A percentile compares a stretch with the other conserved stretches of the same genome.
These are phyloP conservation scores for Papilio gigon DNA, from an alignment of 2,888 invertebrate species.

Conservation along the genomic window DNA sequence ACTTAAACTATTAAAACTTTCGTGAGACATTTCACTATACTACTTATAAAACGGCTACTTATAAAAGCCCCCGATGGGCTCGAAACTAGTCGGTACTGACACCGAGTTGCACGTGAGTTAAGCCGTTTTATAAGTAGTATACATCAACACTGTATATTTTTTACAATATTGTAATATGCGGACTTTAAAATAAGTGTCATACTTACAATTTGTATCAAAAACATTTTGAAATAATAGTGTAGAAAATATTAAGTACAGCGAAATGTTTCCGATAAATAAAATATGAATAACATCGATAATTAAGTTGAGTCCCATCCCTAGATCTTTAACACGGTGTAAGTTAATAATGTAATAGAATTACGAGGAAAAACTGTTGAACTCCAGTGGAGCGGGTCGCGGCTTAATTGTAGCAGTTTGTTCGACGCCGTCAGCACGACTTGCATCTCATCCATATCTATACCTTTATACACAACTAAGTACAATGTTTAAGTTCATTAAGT, in stretches of 20 bases:
- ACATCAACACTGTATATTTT: too few relatives aligned
- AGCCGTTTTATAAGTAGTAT: too few relatives aligned
- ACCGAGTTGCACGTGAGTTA: too few relatives aligned
- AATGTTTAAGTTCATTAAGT: not conserved
- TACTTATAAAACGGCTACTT: too few relatives aligned
- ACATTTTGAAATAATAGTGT: too few relatives aligned
- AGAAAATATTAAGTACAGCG: too few relatives aligned
- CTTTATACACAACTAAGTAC: constrained; percentile 10
- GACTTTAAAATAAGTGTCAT: not conserved
- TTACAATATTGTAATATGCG: not conserved
- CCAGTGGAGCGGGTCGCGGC: constrained; percentile 69
- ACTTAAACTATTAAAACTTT: too few relatives aligned
- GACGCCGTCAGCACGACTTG: constrained; percentile 50
- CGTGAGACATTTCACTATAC: too few relatives aligned
- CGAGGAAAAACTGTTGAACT: constrained; percentile 82
- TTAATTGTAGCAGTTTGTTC: constrained; percentile 80
- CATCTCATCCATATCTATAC: constrained; percentile 50
- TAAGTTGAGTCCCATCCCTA: constrained; percentile 51
- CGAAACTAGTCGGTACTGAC: too few relatives aligned
- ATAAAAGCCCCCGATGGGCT: too few relatives aligned
- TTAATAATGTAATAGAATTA: constrained; percentile 83
- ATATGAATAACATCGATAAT: not conserved
- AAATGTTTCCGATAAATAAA: constrained; percentile 19
- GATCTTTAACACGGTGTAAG: constrained; percentile 77
- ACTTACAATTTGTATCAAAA: not conserved